Evolutionary conservation across 2,113 vertebrate species (phyloP).

Genomic region (Varanus komodoensis): DNA sequence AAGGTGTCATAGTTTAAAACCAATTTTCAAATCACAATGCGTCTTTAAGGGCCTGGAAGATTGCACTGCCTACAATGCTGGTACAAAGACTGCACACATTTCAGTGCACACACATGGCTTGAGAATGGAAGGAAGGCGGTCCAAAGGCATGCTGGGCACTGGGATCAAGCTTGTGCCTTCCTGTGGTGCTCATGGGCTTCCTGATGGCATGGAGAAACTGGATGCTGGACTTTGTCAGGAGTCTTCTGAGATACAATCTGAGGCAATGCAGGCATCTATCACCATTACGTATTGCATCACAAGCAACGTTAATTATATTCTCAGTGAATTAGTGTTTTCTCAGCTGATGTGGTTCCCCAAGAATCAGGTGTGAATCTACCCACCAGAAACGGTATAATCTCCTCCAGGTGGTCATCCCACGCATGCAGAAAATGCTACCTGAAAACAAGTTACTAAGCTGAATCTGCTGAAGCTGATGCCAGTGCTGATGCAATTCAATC

Average conservation of each 20-base stretch:
- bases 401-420: neutral
- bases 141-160: neutral
- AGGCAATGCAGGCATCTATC: neutral
- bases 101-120: neutral
- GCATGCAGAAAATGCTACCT: no score
- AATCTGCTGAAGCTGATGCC: no score
- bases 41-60: neutral
- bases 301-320: neutral
- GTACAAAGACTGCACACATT: neutral
- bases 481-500: no score
- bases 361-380: neutral
- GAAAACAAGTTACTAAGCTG: neutral
- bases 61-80: neutral
- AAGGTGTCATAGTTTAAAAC: conserved; percentile 32
- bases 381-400: neutral
- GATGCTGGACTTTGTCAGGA: neutral
- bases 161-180: neutral
- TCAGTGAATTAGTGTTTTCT: no score
- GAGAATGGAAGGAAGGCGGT: neutral
- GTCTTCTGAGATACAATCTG: neutral
- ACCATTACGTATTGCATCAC: neutral
- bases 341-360: no score
- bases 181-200: neutral
- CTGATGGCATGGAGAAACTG: neutral
- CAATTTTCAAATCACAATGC: conserved; percentile 8